Evolutionary conservation across 2,797 vertebrate species (phyloP).

Genomic region (Pantherophis vulpinus): DNA sequence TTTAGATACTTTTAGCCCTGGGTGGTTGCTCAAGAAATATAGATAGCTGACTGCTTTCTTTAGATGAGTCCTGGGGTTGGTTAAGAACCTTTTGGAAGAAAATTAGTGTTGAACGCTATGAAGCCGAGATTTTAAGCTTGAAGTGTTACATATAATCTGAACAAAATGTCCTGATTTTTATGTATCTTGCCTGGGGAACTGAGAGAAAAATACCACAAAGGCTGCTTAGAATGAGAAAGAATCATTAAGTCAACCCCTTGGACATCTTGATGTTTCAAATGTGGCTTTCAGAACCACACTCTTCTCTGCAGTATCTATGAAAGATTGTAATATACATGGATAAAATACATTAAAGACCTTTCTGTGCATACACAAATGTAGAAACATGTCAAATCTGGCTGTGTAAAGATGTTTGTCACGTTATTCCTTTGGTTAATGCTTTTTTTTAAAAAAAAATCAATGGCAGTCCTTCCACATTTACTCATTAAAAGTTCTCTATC

Average conservation of each 20-base stretch:
- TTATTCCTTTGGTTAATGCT: not conserved
- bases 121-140: not conserved
- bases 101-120: not conserved
- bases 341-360: not conserved
- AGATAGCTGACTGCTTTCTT: not conserved
- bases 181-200: not conserved
- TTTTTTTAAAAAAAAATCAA: not conserved
- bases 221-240: not conserved
- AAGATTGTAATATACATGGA: not conserved
- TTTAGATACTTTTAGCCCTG: not conserved
- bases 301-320: not conserved
- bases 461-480: not conserved
- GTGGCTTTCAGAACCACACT: not conserved
- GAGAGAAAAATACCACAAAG: not conserved
- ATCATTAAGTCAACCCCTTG: not conserved
- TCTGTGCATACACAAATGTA: not conserved
- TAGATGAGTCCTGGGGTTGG: not conserved
- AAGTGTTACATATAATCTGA: not conserved
- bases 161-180: not conserved
- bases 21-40: not conserved
- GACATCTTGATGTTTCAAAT: not conserved
- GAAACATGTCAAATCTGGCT: not conserved
- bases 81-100: not conserved
- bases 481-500: not conserved
- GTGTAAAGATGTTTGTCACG: not conserved